Base-by-base conservation (phyloP, 2,797 vertebrate genomes). In the Semotilus atromaculatus region DNA sequence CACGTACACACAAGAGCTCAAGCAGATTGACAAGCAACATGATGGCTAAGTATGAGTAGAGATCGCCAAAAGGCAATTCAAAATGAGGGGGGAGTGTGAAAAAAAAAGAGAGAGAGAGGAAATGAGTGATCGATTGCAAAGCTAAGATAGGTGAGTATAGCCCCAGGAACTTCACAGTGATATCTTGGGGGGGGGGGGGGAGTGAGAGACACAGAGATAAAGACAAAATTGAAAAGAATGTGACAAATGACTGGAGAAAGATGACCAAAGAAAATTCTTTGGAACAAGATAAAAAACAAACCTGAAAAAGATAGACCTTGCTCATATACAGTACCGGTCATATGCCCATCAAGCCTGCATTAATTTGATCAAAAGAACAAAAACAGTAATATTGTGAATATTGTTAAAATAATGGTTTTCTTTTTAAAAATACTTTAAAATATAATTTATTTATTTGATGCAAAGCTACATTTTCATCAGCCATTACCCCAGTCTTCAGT, bases 1-100 rank as follows among this genome's bases (percentile, higher is more conserved):
- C 81, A 66, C 86, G 78, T 79, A 84, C 86, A 82, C 67, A 64
- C 60, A 68, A 81, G 40, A 58, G 80, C 80, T 89, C 71, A 64
- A 83, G 68, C 29, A 80, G 86, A 89, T 58, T 90, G 88, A 87
- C 86, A 85, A 84, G 87, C 38, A 87, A 89, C 86, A 88, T 67
- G 85, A 83, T 87, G 89, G 76, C 78, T 34, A 34, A 81, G 79
- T 64, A 68, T 87, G 82, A 75, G 82, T 29, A 73, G 83, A 80
- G 85, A 84, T 80, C 36, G 70, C 89, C 88, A 82, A 51, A 85
- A 86, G 88, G 85, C 83, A 87, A 86, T 26, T 77, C 53, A 88
- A 87, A 88, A 89, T 70, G 79, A 70, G 38, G 48, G 23, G 60
- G n/a, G 64, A 73, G 23, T 3, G 62, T 75, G 13, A 53, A 68